Evolutionary conservation across 2,113 vertebrate genomes (phyloP).

Genomic region (Protomyctophum bolini): DNA sequence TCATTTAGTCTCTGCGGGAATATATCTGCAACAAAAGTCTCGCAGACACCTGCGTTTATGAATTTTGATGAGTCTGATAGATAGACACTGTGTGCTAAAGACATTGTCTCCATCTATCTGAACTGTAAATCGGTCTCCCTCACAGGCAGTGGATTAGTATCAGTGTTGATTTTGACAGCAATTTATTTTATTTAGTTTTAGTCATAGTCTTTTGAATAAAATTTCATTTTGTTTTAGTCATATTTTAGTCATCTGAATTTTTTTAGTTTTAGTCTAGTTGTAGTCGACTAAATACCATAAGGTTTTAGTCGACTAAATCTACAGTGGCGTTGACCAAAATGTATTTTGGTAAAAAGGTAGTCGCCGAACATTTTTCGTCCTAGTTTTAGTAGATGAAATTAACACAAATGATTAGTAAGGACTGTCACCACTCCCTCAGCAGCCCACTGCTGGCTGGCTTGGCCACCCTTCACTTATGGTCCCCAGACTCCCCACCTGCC

Average conservation of each 20-base stretch:
- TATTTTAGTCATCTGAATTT: too few species aligned
- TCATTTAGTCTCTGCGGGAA: neutral
- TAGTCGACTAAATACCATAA: too few species aligned
- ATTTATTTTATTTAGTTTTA: too few species aligned
- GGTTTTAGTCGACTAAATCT: too few species aligned
- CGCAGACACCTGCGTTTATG: neutral
- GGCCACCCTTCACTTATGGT: neutral
- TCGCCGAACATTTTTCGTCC: too few species aligned
- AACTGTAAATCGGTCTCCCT: conserved; percentile 13
- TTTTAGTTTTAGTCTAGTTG: too few species aligned
- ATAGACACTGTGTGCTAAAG: neutral
- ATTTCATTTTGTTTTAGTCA: too few species aligned
- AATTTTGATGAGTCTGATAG: neutral
- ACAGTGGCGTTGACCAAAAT: too few species aligned
- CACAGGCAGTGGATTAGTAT: conserved; percentile 2
- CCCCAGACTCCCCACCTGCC: conserved; percentile 17
- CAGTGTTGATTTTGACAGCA: too few species aligned
- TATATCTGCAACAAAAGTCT: neutral
- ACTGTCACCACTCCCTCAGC: conserved; percentile 7
- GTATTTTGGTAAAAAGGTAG: too few species aligned
- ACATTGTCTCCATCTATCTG: conserved; percentile 12
- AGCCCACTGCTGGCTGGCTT: conserved; percentile 51
- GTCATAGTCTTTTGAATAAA: too few species aligned
- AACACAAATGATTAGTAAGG: neutral
- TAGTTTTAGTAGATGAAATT: too few species aligned